Conservation (phyloP, 2,113 vertebrate species). For the Bothrops jararaca region DNA sequence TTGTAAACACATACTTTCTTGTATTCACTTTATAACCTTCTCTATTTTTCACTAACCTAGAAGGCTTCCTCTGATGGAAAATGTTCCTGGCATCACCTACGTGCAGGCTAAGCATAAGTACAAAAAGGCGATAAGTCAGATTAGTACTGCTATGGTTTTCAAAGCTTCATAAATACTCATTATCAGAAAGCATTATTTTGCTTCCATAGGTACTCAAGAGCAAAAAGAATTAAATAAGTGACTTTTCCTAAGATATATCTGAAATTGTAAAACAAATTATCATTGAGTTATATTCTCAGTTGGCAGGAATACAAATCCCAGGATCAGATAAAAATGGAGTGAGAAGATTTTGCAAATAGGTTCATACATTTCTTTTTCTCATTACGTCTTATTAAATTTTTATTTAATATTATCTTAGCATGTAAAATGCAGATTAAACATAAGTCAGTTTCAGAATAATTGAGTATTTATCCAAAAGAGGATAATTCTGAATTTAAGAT, state of each 20-base stretch:
- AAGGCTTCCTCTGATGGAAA: background rate
- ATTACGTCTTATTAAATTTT: conserved; percentile 36
- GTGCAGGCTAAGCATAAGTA: conserved; percentile 24
- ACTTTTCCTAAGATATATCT: conserved; percentile 30
- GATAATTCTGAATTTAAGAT: background rate
- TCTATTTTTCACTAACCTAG: background rate
- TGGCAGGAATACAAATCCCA: conserved; percentile 33
- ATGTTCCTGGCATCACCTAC: background rate
- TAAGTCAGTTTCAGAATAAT: conserved; percentile 22
- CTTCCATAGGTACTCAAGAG: conserved; percentile 9
- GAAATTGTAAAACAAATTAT: conserved; percentile 36
- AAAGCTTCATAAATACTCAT: conserved; percentile 48
- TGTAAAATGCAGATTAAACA: conserved; percentile 3
- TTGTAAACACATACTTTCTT: background rate
- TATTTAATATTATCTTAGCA: conserved; percentile 31
- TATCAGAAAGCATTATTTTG: conserved; percentile 12
- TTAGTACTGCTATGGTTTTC: conserved; percentile 33
- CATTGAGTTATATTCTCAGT: conserved; percentile 21
- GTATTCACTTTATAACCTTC: background rate
- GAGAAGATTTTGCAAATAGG: background rate
- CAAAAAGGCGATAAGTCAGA: conserved; percentile 16
- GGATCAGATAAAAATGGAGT: background rate
- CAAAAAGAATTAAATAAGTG: conserved; percentile 25
- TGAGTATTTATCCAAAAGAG: background rate
- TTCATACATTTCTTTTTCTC: conserved; percentile 40